A percentile compares a stretch with the other conserved stretches of the same genome.
Evolutionary conservation across 2,113 vertebrate species (phyloP).

Genomic region (Puma concolor): DNA sequence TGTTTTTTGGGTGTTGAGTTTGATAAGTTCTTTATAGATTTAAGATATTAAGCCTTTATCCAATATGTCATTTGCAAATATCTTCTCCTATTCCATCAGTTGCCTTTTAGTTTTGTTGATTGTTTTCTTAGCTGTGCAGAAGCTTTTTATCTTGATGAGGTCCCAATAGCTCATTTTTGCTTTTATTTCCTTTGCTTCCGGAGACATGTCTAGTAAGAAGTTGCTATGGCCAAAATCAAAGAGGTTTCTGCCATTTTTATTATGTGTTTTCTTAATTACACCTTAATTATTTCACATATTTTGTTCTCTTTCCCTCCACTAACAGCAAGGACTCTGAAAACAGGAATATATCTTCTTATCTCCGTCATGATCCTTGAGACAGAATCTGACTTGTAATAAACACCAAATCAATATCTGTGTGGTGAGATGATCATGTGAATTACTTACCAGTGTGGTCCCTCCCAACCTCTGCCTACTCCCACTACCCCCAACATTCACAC

Average conservation of each 20-base stretch:
- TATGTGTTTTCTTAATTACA: background rate
- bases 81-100: no score
- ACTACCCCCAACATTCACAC: background rate
- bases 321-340: background rate
- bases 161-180: no score
- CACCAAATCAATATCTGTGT: background rate
- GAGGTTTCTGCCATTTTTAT: background rate
- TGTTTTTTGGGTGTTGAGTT: no score
- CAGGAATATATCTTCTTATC: background rate
- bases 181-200: no score
- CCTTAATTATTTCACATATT: background rate
- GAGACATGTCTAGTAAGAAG: no score
- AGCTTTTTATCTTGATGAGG: no score
- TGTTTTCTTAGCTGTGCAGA: no score
- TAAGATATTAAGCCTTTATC: no score
- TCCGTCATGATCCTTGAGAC: background rate
- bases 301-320: background rate
- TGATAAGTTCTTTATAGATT: no score
- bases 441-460: background rate
- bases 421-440: background rate
- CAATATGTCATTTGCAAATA: no score
- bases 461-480: background rate
- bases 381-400: background rate
- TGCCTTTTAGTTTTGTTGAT: no score
- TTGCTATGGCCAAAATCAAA: no score